These are phyloP conservation scores for Thymelicus acteon DNA, from an alignment of 2,888 invertebrate genomes.

Conservation along the genomic window DNA sequence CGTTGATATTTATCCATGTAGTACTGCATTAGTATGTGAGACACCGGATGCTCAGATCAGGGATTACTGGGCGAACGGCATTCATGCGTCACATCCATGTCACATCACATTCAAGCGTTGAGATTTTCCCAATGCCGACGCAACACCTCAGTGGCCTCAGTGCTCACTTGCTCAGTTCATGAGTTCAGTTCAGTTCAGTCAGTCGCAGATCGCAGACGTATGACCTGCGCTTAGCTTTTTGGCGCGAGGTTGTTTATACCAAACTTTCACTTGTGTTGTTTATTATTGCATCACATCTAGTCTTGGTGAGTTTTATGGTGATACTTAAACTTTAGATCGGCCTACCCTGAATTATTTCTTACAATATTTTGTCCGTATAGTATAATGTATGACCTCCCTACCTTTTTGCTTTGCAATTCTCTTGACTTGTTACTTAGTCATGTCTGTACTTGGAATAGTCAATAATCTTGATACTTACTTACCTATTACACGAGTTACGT, in stretches of 20 bases:
- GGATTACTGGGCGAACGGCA: neutral
- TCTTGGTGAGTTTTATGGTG: neutral
- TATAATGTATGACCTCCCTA: no score
- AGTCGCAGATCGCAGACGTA: neutral
- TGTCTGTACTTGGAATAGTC: no score
- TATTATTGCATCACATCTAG: neutral
- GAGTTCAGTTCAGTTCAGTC: neutral
- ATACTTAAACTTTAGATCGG: no score
- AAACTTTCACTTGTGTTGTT: neutral
- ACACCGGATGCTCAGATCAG: slow-evolving; percentile 1
- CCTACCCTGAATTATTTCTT: neutral
- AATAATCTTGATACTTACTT: no score
- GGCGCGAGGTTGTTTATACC: neutral
- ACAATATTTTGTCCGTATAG: neutral
- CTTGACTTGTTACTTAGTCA: no score
- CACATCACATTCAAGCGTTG: neutral
- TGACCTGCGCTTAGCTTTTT: neutral
- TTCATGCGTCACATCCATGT: neutral
- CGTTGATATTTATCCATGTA: no score
- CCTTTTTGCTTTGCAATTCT: no score
- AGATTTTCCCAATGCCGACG: neutral
- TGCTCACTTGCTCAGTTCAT: no score
- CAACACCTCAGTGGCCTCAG: neutral
- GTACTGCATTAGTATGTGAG: neutral
- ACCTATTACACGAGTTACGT: no score